Evolutionary conservation across 2,113 vertebrate genomes (phyloP), one percentile per base, ranked within the genome.

Genomic region (Oreochromis spilurus): DNA sequence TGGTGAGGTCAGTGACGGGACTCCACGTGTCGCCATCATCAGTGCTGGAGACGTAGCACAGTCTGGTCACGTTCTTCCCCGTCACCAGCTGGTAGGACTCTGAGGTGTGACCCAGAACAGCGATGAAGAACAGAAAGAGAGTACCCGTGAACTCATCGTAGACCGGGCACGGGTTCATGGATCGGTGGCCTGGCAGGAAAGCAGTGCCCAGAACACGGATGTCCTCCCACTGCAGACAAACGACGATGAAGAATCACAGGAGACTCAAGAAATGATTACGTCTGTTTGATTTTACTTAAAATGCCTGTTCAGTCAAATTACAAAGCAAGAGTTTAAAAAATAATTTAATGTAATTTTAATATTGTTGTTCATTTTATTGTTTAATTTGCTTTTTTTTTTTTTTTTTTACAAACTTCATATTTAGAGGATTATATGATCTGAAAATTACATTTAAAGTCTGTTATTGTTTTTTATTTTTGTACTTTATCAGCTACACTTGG

Each of bases 131-230:
- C 14, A 99, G 95, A 94, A 98, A 98, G 16, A 99, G 40, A 2
- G 89, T 84, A 9, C 92, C 84, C 1, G 93, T 95, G 82, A 96
- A 96, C 38, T 97, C 95, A 1, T 99, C 98, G 0, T 97, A 98
- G 88, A 99, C 96, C 0, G 99, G 99, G 78, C 98, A 99, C 6
- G 98, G 98, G 92, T 99, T 99, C 99, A 99, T 99, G 0, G 99
- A 99, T 2, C 99, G 96, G 87, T 98, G 97, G 48, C 97, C 97
- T 13, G 95, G 94, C 92, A 99, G 95, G 0, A 82, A 91, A 0
- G 98, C 98, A 0, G 96, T 96, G 54, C 95, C 95, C 86, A 99
- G 92, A 57, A 97, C 97, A 0, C 88, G 93, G 96, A 97, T 96
- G 79, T 97, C 95, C 14, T 97, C 97, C 98, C 99, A 99, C 99